Evolutionary conservation across 2,888 invertebrate species (phyloP), one percentile per base, ranked within the genome.

Genomic region (Chaetoderma sp.): DNA sequence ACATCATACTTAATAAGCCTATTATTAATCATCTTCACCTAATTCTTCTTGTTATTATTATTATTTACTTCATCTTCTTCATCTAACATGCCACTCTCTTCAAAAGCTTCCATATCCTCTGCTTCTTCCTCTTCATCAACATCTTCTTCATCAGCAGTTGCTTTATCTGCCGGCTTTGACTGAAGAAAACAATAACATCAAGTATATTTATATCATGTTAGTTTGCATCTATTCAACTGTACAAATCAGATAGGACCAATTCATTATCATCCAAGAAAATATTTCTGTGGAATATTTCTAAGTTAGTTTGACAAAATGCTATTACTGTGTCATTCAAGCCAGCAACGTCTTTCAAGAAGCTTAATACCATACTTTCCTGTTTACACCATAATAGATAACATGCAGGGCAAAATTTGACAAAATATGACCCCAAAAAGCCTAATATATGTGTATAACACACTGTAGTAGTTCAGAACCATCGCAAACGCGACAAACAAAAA

Each of bases 31-130:
- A n/a, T n/a, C n/a, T n/a, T n/a, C n/a, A n/a, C n/a, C 39, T 36
- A 13, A 36, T n/a, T 10, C n/a, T n/a, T 10, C n/a, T 36, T 36
- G 42, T 42, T 42, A 28, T n/a, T 21, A 2, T 25, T 10, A 52
- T 4, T 16, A 39, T 60, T 87, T 86, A 93, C 94, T 76, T 93
- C 92, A 86, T 96, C 96, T 63, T 93, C 91, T 79, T 94, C 93
- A 82, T 98, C 97, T 45, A 97, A 88, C 89, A 96, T 91, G 4
- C 96, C 97, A 74, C 94, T 94, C 84, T 96, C 94, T 87, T 96
- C 95, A 89, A 96, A 98, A 78, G 93, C 95, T 85, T 98, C 98
- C 98, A 99, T 98, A 87, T 99, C 98, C 73, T 93, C 92, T 0
- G 96, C 94, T 83, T 95, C 96, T 63, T 92, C 96, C 66, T 95